phyloP scores from a whole-genome alignment of 2,113 vertebrate genomes.

The cat (Felis catus) region F.catus_Fca126_mat1.0 CM031416.1:72718501-72719000 shows the following conservation, averaged over 20 bases:
- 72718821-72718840: background rate
- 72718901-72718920: background rate
- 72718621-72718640: background rate
- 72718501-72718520: background rate
- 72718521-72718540: background rate
- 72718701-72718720: background rate
- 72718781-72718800: background rate
- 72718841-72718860: background rate
- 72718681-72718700: background rate
- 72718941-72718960: background rate
- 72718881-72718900: background rate
- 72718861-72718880: background rate
- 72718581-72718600: background rate
- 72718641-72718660: background rate
- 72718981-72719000: background rate
- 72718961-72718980: background rate
- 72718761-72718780: background rate
- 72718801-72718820: background rate
- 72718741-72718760: background rate
- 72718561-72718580: background rate
- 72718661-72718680: background rate
- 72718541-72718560: slow-evolving; percentile 34
- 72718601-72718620: background rate
- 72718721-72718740: background rate
- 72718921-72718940: background rate